Conservation (phyloP, 2,888 invertebrate genomes). For the Parnassius glacialis region DNA sequence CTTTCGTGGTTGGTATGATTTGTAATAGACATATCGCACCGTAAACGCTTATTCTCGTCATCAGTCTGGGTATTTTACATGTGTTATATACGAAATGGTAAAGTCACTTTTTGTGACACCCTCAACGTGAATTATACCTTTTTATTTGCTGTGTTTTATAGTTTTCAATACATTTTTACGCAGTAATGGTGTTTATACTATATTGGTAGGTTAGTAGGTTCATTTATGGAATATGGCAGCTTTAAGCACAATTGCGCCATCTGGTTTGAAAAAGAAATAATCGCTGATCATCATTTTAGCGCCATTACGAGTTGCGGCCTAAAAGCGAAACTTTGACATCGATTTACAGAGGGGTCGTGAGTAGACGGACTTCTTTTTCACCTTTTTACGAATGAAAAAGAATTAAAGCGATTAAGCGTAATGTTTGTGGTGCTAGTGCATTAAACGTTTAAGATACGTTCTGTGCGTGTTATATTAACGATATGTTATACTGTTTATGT, state of each 20-base stretch:
- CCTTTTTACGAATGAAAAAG: conserved; percentile 65
- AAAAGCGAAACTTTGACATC: conserved; percentile 70
- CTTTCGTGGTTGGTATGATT: too few relatives aligned
- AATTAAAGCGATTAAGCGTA: conserved; percentile 63
- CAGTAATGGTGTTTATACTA: too few relatives aligned
- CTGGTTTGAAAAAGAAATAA: conserved; percentile 37
- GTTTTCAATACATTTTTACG: too few relatives aligned
- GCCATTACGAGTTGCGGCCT: conserved; percentile 53
- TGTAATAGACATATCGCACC: too few relatives aligned
- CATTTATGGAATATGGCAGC: conserved; percentile 37
- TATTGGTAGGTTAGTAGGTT: not conserved
- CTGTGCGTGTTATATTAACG: conserved; percentile 65
- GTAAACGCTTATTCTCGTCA: too few relatives aligned
- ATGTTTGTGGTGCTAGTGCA: conserved; percentile 76
- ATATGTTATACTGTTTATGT: conserved; percentile 67
- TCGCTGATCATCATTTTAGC: conserved; percentile 35
- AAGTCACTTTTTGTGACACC: too few relatives aligned
- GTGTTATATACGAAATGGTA: too few relatives aligned
- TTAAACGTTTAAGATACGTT: conserved; percentile 55
- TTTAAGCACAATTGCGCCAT: conserved; percentile 46
- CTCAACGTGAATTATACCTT: too few relatives aligned
- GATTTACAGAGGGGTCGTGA: conserved; percentile 67
- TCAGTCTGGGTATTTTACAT: too few relatives aligned
- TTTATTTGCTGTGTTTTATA: too few relatives aligned
- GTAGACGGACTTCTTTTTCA: conserved; percentile 46